phyloP scores from a whole-genome alignment of 1,140 invertebrate species.

The Ruditapes philippinarum region DNA sequence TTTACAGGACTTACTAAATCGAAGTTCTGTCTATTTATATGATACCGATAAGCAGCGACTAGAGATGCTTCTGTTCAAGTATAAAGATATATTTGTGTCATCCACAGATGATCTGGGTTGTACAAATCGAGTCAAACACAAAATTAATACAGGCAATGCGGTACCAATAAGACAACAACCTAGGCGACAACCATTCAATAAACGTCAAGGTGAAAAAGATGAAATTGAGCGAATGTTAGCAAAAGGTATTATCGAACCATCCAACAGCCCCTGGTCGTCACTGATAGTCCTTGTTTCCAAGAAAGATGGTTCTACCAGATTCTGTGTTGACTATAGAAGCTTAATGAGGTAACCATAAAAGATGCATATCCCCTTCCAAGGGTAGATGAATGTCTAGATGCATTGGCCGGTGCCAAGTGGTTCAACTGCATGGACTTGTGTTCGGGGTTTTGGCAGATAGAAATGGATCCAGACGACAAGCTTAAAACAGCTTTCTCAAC shows the following conservation, averaged over 20 bases:
- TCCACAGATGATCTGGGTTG: too few species aligned
- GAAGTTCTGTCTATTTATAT: constrained; percentile 7
- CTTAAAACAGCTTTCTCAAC: constrained; percentile 84
- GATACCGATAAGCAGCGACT: too few species aligned
- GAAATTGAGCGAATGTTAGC: constrained; percentile 54
- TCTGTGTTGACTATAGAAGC: too few species aligned
- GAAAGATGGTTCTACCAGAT: too few species aligned
- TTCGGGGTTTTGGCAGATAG: too few species aligned
- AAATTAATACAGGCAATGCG: constrained; percentile 44
- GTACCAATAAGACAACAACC: too few species aligned
- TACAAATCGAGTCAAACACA: constrained; percentile 22
- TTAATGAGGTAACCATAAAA: constrained; percentile 73
- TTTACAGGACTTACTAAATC: neutral
- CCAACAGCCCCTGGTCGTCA: constrained; percentile 77
- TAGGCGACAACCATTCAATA: too few species aligned
- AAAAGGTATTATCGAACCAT: constrained; percentile 64
- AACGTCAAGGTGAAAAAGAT: too few species aligned
- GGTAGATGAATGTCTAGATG: constrained; percentile 74
- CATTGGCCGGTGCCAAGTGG: constrained; percentile 56
- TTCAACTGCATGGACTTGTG: constrained; percentile 73
- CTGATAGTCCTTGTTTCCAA: constrained; percentile 75
- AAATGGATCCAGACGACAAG: too few species aligned
- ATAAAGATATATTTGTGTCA: too few species aligned
- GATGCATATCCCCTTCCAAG: constrained; percentile 76
- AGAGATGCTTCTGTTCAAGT: too few species aligned